Evolutionary conservation across 2,797 vertebrate genomes (phyloP), one percentile per base, ranked within the genome.

Genomic region (Notolepis coatsorum): DNA sequence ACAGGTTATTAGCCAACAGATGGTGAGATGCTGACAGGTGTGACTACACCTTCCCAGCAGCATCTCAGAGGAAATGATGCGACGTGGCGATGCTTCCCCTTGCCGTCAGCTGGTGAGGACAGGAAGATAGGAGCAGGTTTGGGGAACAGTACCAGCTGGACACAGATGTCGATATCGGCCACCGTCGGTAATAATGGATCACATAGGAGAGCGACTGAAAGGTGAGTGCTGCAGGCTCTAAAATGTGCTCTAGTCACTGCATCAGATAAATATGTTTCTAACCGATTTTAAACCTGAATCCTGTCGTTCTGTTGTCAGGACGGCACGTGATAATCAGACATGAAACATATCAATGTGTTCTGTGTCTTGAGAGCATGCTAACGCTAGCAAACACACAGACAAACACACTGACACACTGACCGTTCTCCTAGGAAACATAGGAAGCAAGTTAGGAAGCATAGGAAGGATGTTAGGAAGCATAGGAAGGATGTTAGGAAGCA

Each of bases 101-200:
- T 30, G 31, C 59, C 46, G 30, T 59, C 21, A 25, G 20, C 17
- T 21, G 20, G 48, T 55, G 21, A 17, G 15, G 25, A 57, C 51
- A 35, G 43, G 56, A 33, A 66, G 23, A 63, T 46, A 33, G 23
- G 17, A 51, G 43, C 17, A 41, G 27, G 48, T 63, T 63, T 67
- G 53, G 48, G 5, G 31, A 27, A n/a, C 67, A 61, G 71, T 51
- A 61, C 7, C 28, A 38, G 24, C 59, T 63, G 49, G 35, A 62
- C 35, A 67, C 49, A 23, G 27, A 63, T 25, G 31, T 20, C 53
- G 33, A 24, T 67, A 25, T 47, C 50, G 58, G 69, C 75, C 73
- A 73, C 38, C 63, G 56, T 31, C 55, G 42, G 49, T 65, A 61
- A 59, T 65, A 61, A 59, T 54, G 73, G 68, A 68, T 76, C 47